phyloP scores from a whole-genome alignment of 1,140 invertebrate genomes.

The Atta colombica region DNA sequence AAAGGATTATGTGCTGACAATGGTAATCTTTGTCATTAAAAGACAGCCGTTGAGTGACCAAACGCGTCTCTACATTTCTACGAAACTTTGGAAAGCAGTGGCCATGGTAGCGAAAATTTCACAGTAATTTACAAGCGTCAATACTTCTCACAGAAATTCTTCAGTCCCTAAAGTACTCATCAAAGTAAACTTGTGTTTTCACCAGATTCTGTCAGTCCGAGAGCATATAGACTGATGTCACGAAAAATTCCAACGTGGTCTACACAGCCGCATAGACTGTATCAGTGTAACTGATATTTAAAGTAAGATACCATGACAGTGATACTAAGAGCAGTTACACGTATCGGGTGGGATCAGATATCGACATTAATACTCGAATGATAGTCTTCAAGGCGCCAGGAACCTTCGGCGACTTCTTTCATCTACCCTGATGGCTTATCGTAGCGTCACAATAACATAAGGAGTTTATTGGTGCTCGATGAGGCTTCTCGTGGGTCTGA shows the following conservation, averaged over 20 bases:
- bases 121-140: constrained; percentile 46
- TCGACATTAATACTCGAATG: constrained; percentile 36
- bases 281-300: background rate
- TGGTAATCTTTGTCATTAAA: background rate
- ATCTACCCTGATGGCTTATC: constrained; percentile 64
- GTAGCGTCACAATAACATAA: constrained; percentile 67
- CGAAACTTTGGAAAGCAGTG: constrained; percentile 2
- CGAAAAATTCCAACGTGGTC: constrained; percentile 18
- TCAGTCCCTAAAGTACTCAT: background rate
- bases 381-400: constrained; percentile 26
- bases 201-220: background rate
- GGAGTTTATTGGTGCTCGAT: constrained; percentile 61
- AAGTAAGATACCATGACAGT: constrained; percentile 23
- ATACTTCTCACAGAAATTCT: constrained; percentile 39
- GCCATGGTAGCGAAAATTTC: constrained; percentile 11
- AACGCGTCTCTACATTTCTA: constrained; percentile 19
- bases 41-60: background rate
- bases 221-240: too few species aligned
- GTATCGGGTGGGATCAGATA: constrained; percentile 41
- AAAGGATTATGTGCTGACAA: background rate
- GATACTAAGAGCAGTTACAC: constrained; percentile 16
- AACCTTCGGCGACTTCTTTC: constrained; percentile 60
- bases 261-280: background rate
- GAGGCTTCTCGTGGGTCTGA: constrained; percentile 9
- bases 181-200: constrained; percentile 37